Evolutionary conservation across 2,113 vertebrate species (phyloP).

Genomic region (Xenopus tropicalis): DNA sequence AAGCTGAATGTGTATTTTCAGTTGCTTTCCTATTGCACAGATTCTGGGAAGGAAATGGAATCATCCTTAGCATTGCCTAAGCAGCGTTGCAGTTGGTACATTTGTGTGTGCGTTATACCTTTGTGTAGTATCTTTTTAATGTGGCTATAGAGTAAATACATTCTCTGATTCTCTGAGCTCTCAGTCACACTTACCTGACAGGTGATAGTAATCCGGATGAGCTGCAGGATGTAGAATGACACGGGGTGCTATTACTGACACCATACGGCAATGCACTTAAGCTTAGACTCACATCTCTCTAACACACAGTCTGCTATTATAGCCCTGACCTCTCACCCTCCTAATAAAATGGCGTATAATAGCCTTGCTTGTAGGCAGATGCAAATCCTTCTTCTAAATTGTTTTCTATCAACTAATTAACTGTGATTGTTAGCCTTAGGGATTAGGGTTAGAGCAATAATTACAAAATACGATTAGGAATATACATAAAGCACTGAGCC

Average conservation of each 20-base stretch:
- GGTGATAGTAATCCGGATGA: constrained; percentile 43
- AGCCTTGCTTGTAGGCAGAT: neutral
- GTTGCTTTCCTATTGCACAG: no score
- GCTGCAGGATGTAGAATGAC: constrained; percentile 30
- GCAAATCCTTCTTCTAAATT: constrained; percentile 1
- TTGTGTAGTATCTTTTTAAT: no score
- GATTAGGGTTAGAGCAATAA: neutral
- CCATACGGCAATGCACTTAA: constrained; percentile 23
- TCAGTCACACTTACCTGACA: constrained; percentile 44
- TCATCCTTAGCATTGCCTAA: no score
- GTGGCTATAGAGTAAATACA: neutral
- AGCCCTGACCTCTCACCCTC: neutral
- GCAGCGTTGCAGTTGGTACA: no score
- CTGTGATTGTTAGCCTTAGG: neutral
- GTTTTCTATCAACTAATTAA: constrained; percentile 1
- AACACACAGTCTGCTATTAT: neutral
- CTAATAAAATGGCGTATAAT: neutral
- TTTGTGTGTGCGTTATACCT: no score
- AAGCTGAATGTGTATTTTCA: no score
- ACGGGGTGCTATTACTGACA: constrained; percentile 24
- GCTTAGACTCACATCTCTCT: constrained; percentile 5
- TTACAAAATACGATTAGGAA: constrained; percentile 1
- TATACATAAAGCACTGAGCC: neutral
- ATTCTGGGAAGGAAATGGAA: no score
- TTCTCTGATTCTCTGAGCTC: constrained; percentile 45